These are phyloP conservation scores for Zaprionus vittiger DNA, from an alignment of 1,140 invertebrate species.

Conservation along the genomic window DNA sequence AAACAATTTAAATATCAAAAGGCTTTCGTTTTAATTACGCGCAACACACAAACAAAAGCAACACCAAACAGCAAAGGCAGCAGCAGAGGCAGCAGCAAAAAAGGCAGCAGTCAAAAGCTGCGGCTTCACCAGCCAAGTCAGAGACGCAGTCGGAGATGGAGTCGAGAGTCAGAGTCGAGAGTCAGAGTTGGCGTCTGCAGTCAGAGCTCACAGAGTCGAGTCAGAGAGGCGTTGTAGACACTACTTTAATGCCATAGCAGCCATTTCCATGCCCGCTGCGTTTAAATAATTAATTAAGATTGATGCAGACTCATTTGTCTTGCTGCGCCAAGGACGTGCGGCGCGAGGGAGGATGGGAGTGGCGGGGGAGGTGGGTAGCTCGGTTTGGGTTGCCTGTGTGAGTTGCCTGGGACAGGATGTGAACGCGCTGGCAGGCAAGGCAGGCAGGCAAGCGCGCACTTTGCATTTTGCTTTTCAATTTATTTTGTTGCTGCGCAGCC, in stretches of 20 bases:
- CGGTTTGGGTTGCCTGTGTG: background rate
- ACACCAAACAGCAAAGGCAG: conserved; percentile 32
- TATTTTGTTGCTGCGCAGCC: conserved; percentile 63
- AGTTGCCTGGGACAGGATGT: conserved; percentile 17
- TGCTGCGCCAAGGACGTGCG: conserved; percentile 64
- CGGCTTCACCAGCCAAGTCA: conserved; percentile 26
- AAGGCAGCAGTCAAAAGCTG: conserved; percentile 52
- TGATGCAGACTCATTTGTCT: conserved; percentile 83
- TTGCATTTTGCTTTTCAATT: conserved; percentile 82
- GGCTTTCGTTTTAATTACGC: conserved; percentile 82
- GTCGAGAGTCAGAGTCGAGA: background rate
- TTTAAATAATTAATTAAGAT: conserved; percentile 84
- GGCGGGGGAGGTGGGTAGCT: background rate
- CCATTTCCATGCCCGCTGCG: conserved; percentile 78
- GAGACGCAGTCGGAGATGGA: background rate
- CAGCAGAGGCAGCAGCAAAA: conserved; percentile 38
- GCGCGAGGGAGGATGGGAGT: background rate
- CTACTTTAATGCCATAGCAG: conserved; percentile 67
- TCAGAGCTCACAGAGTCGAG: background rate
- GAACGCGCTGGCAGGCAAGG: conserved; percentile 22
- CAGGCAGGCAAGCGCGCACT: conserved; percentile 45
- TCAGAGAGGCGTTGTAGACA: conserved; percentile 31
- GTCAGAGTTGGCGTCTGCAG: conserved; percentile 4
- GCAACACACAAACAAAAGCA: conserved; percentile 62
- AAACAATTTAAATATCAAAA: conserved; percentile 83